phyloP scores from a whole-genome alignment of 2,797 vertebrate species.

The Melanotaenia parkinsoni region DNA sequence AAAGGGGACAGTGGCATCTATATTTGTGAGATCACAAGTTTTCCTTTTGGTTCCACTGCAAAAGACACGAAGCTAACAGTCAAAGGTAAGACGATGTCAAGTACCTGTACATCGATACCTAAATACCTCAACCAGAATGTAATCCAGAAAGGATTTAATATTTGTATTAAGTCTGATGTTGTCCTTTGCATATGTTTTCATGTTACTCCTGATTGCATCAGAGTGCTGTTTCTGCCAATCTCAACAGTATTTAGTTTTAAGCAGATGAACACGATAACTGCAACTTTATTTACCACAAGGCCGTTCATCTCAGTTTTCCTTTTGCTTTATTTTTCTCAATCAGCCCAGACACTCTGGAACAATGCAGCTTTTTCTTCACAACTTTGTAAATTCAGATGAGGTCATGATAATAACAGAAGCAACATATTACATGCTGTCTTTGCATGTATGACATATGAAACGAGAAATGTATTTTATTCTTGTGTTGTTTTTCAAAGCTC shows the following conservation, averaged over 20 bases:
- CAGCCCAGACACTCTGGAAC: neutral
- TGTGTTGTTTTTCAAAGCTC: conserved; percentile 6
- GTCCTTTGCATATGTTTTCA: conserved; percentile 20
- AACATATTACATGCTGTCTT: too few relatives aligned
- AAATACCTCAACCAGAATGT: neutral
- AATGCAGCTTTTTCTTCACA: neutral
- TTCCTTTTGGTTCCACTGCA: conserved; percentile 47
- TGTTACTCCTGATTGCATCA: conserved; percentile 58
- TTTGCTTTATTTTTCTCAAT: neutral
- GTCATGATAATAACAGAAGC: neutral
- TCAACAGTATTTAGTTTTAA: conserved; percentile 39
- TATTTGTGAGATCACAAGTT: conserved; percentile 59
- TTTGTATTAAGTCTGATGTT: conserved; percentile 15
- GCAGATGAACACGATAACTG: conserved; percentile 27
- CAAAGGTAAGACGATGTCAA: conserved; percentile 65
- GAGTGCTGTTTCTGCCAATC: conserved; percentile 7
- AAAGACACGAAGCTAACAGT: conserved; percentile 52
- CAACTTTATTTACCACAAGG: conserved; percentile 6
- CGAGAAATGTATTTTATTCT: neutral
- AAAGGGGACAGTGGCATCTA: conserved; percentile 64
- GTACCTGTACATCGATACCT: neutral
- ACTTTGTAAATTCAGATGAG: neutral
- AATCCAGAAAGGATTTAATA: neutral
- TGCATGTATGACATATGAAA: neutral
- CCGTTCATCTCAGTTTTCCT: neutral